Conservation (phyloP, 2,113 vertebrate genomes). For the Smithornis capensis region DNA sequence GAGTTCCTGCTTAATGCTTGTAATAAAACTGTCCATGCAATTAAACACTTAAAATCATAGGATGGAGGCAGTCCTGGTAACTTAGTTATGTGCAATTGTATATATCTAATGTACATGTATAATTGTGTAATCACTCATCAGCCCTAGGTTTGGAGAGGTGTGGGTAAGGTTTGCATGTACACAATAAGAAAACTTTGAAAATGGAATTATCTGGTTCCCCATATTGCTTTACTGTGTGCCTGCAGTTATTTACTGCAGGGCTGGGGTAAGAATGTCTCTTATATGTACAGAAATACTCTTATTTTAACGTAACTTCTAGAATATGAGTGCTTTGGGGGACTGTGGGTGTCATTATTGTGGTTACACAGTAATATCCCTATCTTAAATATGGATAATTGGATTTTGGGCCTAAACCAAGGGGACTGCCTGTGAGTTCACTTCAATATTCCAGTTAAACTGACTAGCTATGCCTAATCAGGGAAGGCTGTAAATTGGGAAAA, state of each 20-base stretch:
- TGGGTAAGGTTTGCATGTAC: neutral
- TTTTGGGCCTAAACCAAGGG: too few relatives aligned
- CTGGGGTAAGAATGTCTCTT: neutral
- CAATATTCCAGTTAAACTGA: neutral
- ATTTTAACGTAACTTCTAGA: neutral
- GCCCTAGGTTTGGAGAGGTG: neutral
- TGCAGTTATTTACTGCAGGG: neutral
- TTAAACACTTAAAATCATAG: neutral
- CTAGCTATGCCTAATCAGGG: neutral
- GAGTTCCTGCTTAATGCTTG: neutral
- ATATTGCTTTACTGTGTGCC: neutral
- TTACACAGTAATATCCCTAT: too few relatives aligned
- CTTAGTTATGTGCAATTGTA: neutral
- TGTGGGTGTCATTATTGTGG: rapidly evolving
- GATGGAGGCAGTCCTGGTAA: neutral
- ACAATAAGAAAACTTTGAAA: rapidly evolving
- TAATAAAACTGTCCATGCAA: neutral
- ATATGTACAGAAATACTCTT: neutral
- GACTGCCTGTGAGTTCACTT: neutral
- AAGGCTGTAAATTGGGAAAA: neutral
- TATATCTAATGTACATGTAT: rapidly evolving
- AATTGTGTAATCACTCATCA: neutral
- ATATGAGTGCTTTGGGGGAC: neutral
- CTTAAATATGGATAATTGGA: too few relatives aligned
- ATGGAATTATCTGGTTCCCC: rapidly evolving